Conservation (phyloP, 1,140 invertebrate species). For the Reticulitermes speratus region DNA sequence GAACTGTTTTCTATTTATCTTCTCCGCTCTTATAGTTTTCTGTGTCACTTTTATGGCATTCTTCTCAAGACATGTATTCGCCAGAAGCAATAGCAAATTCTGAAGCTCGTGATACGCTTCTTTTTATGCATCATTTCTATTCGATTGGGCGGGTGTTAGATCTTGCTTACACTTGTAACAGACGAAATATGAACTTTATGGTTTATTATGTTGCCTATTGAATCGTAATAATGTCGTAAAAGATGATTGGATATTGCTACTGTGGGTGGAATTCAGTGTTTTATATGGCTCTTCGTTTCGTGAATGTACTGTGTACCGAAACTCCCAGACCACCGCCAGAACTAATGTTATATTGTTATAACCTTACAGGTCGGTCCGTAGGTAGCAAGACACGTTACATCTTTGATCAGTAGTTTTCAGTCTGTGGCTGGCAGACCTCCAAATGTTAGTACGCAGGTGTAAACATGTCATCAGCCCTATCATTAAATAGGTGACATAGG, state of each 20-base stretch:
- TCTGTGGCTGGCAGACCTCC: background rate
- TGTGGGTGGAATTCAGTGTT: background rate
- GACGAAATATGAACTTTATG: background rate
- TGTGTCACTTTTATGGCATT: background rate
- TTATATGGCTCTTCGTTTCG: background rate
- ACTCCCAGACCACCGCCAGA: background rate
- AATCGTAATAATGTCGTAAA: background rate
- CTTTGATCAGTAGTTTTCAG: background rate
- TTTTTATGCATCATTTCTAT: background rate
- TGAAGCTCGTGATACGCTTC: background rate
- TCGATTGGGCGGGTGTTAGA: background rate
- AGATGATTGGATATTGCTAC: background rate
- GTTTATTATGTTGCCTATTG: conserved; percentile 2
- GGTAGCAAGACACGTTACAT: background rate
- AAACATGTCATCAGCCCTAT: no score
- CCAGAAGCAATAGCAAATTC: background rate
- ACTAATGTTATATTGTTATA: background rate
- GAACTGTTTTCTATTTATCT: background rate
- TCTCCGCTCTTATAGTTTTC: background rate
- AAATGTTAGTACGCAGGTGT: no score
- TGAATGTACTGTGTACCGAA: background rate
- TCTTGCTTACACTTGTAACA: background rate
- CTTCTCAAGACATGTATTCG: background rate
- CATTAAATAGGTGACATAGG: no score
- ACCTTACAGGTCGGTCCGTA: background rate